Evolutionary conservation across 2,797 vertebrate genomes (phyloP), one percentile per base, ranked within the genome.

Genomic region (Erethizon dorsatum): DNA sequence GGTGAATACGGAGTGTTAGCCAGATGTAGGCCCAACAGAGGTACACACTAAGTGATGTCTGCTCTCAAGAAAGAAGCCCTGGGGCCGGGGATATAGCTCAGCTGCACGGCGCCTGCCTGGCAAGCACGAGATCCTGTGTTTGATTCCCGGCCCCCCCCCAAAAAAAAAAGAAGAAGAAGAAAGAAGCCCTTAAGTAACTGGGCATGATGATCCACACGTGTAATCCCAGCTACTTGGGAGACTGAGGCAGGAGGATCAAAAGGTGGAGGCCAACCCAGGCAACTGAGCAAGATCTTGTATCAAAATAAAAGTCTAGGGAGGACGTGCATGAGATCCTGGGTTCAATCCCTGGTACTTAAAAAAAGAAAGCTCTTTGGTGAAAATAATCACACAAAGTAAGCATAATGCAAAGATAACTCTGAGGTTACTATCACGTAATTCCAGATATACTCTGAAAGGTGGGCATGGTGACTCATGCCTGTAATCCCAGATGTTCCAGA

Each of bases 331-430:
- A 45, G 69, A 11, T 73, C 22, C 20, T 73, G 41, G 24, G 71
- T 73, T 41, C 1, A 15, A 65, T 12, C 71, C 4, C 41, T 26
- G 1, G 41, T 45, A 73, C 71, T 73, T 45, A 1, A 37, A 22
- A 22, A 41, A 18, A 31, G 50, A 75, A 83, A 61, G 22, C 82
- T 47, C 20, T 5, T 14, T 18, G 33, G 4, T 63, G n/a, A 56
- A 11, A 50, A 3, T 15, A 20, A 1, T 10, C 57, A 37, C 71
- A 41, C 71, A 0, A 1, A 1, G 3, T 13, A 33, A 17, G 41
- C 10, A 4, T 28, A 24, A 5, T 2, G 5, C 37, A 56, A 31
- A 61, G 20, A 15, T 18, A 52, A 47, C 20, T 6, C 56, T 17
- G 24, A 5, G 45, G 24, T 61, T 24, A 24, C 31, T 6, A 4